Evolutionary conservation across 2,888 invertebrate genomes (phyloP), one percentile per base, ranked within the genome.

Genomic region (Pristionchus japonicus): DNA sequence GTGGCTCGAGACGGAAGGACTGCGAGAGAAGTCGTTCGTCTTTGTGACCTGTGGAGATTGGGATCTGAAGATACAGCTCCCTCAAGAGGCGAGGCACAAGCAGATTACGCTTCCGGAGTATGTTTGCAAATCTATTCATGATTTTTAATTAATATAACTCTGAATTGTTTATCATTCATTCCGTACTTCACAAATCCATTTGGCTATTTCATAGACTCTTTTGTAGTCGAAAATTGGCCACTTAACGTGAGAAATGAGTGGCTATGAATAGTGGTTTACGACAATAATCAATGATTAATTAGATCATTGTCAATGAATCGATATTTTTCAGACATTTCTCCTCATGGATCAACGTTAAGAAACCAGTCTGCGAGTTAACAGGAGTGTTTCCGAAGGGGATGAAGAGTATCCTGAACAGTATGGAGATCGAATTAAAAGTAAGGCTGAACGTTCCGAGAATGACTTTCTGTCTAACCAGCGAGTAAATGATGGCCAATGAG

Each of bases 261-360:
- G n/a, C n/a, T n/a, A n/a, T n/a, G n/a, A n/a, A n/a, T n/a, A n/a
- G n/a, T n/a, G n/a, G n/a, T n/a, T n/a, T n/a, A n/a, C n/a, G n/a
- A n/a, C n/a, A n/a, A n/a, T n/a, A n/a, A n/a, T n/a, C n/a, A n/a
- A n/a, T n/a, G n/a, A n/a, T n/a, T n/a, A n/a, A n/a, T n/a, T n/a
- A n/a, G n/a, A n/a, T n/a, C n/a, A n/a, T n/a, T n/a, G n/a, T n/a
- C n/a, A n/a, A n/a, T n/a, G n/a, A n/a, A n/a, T n/a, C n/a, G n/a
- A n/a, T n/a, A n/a, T n/a, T n/a, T n/a, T n/a, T 37, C 82, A 90
- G 90, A 0, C 95, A 95, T 91, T 95, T 96, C 89, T 93, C 94
- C 20, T 90, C 94, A 23, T 96, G 96, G 96, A 96, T 96, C 86
- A 96, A 96, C 92, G 94, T 96, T 6, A 96, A 96, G 94, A 95